phyloP scores from a whole-genome alignment of 2,888 invertebrate species.

The Xestia rhomboidea region DNA sequence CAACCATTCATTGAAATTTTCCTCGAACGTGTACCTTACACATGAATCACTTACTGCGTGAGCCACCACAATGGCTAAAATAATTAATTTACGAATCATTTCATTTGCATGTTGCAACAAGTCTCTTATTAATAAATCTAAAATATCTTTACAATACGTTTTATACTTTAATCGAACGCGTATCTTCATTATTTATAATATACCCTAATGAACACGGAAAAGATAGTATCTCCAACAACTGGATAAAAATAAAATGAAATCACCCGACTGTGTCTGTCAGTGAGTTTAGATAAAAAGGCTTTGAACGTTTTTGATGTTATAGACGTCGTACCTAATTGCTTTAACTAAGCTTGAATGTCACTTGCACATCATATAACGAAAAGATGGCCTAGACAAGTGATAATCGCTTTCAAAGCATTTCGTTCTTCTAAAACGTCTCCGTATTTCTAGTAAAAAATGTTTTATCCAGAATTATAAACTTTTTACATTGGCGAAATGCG shows the following conservation, averaged over 20 bases:
- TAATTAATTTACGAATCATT: slow-evolving; percentile 60
- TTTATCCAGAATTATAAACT: no score
- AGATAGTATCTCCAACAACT: slow-evolving; percentile 9
- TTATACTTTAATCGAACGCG: slow-evolving; percentile 26
- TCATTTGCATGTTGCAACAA: slow-evolving; percentile 35
- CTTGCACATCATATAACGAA: neutral
- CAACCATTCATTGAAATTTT: slow-evolving; percentile 70
- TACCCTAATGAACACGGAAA: slow-evolving; percentile 6
- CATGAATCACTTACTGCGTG: slow-evolving; percentile 70
- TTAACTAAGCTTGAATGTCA: neutral
- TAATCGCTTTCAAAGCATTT: neutral
- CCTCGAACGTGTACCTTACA: slow-evolving; percentile 71
- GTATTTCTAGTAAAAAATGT: no score
- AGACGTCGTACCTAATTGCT: neutral
- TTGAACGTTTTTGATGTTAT: neutral
- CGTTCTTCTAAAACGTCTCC: no score
- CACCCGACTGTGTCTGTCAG: neutral
- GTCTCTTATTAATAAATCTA: slow-evolving; percentile 23
- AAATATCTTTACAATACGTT: neutral
- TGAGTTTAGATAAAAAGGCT: neutral
- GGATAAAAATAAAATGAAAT: neutral
- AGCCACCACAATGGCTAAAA: slow-evolving; percentile 46
- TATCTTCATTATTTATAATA: slow-evolving; percentile 47
- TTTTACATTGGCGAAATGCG: no score
- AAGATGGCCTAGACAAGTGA: neutral